These are phyloP conservation scores for Dicaeum eximium DNA, from an alignment of 2,113 vertebrate genomes.

Conservation along the genomic window DNA sequence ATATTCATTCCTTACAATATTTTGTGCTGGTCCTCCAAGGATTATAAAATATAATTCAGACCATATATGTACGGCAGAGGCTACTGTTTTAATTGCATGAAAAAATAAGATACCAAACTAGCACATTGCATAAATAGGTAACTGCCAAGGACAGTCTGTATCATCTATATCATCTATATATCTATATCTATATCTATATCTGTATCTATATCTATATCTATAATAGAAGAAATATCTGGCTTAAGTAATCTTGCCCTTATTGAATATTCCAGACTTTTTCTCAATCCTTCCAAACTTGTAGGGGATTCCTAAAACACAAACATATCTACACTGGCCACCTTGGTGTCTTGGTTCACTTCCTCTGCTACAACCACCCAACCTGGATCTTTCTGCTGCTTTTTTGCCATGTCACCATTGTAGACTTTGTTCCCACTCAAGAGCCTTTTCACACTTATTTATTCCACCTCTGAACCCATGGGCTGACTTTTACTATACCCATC, in stretches of 20 bases:
- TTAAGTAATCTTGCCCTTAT: not conserved
- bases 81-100: not conserved
- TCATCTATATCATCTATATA: too few relatives aligned
- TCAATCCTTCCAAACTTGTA: not conserved
- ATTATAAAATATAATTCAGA: not conserved
- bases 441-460: not conserved
- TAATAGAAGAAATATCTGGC: not conserved
- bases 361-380: not conserved
- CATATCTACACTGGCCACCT: not conserved
- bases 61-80: rapidly evolving
- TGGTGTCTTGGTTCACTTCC: not conserved
- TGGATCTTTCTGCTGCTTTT: not conserved
- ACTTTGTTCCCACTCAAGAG: not conserved
- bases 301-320: not conserved
- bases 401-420: not conserved
- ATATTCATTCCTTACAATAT: not conserved
- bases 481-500: not conserved
- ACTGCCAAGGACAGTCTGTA: not conserved
- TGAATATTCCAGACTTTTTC: not conserved
- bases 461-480: rapidly evolving
- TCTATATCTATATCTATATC: too few relatives aligned
- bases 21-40: not conserved
- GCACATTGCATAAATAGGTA: not conserved
- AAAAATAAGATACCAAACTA: not conserved
- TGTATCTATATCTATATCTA: too few relatives aligned